Base-by-base conservation (phyloP, 1,140 invertebrate genomes). In the Drosophila lacertosa region DNA sequence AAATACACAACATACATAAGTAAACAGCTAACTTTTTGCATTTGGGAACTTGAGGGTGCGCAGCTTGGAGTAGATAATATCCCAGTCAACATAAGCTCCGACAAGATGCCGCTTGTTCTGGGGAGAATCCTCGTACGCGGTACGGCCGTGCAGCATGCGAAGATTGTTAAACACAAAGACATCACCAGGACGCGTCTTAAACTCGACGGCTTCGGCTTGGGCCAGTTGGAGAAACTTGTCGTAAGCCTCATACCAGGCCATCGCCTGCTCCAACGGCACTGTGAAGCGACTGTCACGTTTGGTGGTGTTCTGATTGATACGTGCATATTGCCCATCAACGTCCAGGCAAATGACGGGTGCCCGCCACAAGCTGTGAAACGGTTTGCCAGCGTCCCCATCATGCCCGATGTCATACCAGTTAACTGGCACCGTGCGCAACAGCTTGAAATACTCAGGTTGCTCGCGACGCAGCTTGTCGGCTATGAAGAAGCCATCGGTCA, bases 41-140 rank as follows among this genome's bases (percentile, higher is more conserved):
- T 80, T 40, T 4, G 80, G 80, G 32, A 77, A 80, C 60, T 75
- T 81, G 0, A 90, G 74, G 0, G 89, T 83, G 55, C 94, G 91
- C 37, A 94, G 91, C 75, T 93, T 93, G 0, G 94, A 95, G 81
- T 94, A 94, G 33, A 95, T 93, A 76, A 94, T 93, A 91, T 96
- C 95, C 95, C 95, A 95, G 79, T 95, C 95, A 0, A 96, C 71
- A 84, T 95, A 95, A 22, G 92, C 94, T 4, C 95, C 95, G 58
- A 95, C 93, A 0, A 95, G 76, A 78, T 94, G 93, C 24, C 95
- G 91, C 15, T 93, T 92, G 68, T 94, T 94, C 9, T 92, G 74
- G 3, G 77, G 64, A 0, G 89, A 92, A 63, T 94, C 93, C 66
- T 93, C 90, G 82, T 95, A 95, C 1, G 92, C 92, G 42, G 92